Percentiles rank a stretch among this genome's conserved stretches.
These are phyloP conservation scores for Macrosteles quadrilineatus DNA, from an alignment of 1,140 invertebrate genomes.

Conservation along the genomic window DNA sequence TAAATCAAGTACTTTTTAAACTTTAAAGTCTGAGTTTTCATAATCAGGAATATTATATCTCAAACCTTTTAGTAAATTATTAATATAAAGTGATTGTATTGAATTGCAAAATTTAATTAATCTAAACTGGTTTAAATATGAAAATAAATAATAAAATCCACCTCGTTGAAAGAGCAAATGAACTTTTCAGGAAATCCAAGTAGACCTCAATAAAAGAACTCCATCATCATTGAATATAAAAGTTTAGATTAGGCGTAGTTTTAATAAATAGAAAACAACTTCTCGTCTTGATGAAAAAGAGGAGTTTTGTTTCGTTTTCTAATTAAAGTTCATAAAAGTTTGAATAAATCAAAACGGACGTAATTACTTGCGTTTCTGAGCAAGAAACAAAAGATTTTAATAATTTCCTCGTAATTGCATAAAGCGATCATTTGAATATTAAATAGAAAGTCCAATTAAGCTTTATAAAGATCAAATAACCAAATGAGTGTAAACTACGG, in stretches of 20 bases:
- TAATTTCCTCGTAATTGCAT: background rate
- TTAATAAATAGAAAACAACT: conserved; percentile 5
- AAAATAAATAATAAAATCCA: too few relatives aligned
- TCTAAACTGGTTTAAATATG: too few relatives aligned
- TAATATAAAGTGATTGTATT: too few relatives aligned
- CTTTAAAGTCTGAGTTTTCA: too few relatives aligned
- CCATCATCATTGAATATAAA: too few relatives aligned
- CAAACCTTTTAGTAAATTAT: too few relatives aligned
- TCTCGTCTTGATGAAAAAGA: background rate
- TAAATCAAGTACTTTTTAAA: too few relatives aligned
- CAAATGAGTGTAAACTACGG: background rate
- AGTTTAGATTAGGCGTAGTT: background rate
- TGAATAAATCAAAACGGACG: background rate
- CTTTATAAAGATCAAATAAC: conserved; percentile 7
- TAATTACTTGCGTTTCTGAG: background rate
- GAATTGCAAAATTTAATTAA: too few relatives aligned
- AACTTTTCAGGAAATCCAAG: too few relatives aligned
- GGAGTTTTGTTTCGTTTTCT: conserved; percentile 3
- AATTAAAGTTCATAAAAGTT: conserved; percentile 23
- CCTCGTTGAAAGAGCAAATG: too few relatives aligned
- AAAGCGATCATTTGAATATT: conserved; percentile 10
- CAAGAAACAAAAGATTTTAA: conserved; percentile 5
- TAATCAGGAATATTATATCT: too few relatives aligned
- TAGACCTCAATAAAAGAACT: too few relatives aligned
- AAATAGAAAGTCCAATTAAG: conserved; percentile 11